Conservation (phyloP, 2,797 vertebrate genomes). For the Anisognathus igniventris region DNA sequence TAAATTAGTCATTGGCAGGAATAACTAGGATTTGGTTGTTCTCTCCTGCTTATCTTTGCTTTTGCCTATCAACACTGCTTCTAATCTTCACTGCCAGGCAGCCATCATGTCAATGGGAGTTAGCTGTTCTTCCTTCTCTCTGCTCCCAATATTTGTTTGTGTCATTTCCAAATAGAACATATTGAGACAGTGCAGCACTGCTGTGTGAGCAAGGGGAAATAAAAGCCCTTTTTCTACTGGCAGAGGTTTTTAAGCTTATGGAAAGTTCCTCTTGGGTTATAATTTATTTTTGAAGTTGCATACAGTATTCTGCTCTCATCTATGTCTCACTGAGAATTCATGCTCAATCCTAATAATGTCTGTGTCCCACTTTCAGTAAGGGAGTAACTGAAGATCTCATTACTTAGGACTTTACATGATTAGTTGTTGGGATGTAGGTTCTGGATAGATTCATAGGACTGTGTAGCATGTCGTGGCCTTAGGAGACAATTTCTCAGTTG, state of each 20-base stretch:
- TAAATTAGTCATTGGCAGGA: neutral
- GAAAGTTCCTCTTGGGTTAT: neutral
- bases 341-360: neutral
- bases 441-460: neutral
- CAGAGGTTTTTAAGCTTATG: neutral
- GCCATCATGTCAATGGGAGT: rapidly evolving
- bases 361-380: neutral
- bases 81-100: neutral
- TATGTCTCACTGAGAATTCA: neutral
- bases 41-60: slow-evolving; percentile 2
- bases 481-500: neutral
- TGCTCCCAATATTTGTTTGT: neutral
- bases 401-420: neutral
- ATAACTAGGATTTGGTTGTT: neutral
- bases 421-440: neutral
- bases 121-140: neutral
- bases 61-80: neutral
- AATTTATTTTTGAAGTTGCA: neutral
- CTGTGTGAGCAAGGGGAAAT: neutral
- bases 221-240: neutral
- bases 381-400: neutral
- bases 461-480: neutral
- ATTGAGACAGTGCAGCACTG: neutral
- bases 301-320: neutral
- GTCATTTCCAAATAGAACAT: neutral